Base-by-base conservation (phyloP, 2,113 vertebrate species). In the Plestiodon gilberti region DNA sequence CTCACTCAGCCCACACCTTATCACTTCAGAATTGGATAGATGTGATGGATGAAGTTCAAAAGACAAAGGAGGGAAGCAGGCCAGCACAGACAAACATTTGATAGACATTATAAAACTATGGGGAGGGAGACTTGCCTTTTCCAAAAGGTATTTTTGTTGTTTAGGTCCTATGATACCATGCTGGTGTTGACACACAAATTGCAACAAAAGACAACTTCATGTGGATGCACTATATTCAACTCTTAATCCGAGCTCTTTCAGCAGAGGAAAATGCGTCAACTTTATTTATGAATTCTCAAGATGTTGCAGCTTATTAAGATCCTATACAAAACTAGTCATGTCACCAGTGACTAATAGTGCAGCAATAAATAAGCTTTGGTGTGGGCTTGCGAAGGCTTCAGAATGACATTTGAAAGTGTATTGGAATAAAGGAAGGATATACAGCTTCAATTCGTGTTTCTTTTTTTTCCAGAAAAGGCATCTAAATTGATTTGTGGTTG, bases 241-340 rank as follows among this genome's bases (percentile, higher is more conserved):
- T 91, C 83, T 87, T 22, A 71, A 87, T 61, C 69, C 43, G 80
- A 33, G 40, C 48, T 88, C 15, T 61, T 89, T 71, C 79, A 76
- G 25, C 77, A 52, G 28, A 61, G 28, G 23, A 81, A 84, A 88
- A 80, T 43, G 17, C 89, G 69, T 88, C 35, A 62, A 73, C 67
- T 90, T 87, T 57, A 85, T 71, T 88, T 82, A 92, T 80, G 81
- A 89, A 88, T 91, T 86, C 85, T 82, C 40, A 15, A 55, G 5
- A 43, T 79, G 10, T 64, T 91, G 3, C 75, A 88, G 80, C 62
- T 40, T 89, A 52, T 88, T 90, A 90, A 89, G 89, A 85, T 90
- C 71, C 84, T 82, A 55, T 33, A 15, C 22, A 91, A 38, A 88
- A 6, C 65, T 80, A 57, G 86, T 90, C 90, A 30, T 87, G 88